Evolutionary conservation across 2,113 vertebrate genomes (phyloP).

Genomic region (Siniperca knerii): DNA sequence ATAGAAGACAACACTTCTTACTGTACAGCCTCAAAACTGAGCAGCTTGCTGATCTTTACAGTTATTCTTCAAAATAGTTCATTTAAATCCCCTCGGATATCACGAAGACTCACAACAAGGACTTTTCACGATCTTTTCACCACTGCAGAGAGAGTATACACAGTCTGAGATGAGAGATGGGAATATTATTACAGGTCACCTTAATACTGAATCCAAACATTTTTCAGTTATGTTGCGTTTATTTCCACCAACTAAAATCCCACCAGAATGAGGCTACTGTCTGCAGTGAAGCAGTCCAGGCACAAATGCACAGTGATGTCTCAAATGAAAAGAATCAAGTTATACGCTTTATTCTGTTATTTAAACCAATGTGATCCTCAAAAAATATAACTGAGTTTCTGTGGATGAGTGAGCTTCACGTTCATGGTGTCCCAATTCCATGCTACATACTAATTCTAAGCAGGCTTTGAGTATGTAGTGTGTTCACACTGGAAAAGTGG

Average conservation of each 20-base stretch:
- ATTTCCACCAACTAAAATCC: constrained; percentile 1
- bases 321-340: background rate
- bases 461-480: background rate
- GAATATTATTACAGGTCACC: background rate
- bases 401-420: background rate
- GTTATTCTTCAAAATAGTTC: constrained; percentile 7
- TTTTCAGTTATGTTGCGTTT: background rate
- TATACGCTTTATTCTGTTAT: background rate
- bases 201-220: constrained; percentile 9
- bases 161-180: background rate
- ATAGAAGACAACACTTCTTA: background rate
- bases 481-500: background rate
- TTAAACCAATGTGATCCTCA: background rate
- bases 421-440: background rate
- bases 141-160: background rate
- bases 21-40: background rate
- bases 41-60: constrained; percentile 1
- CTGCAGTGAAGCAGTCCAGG: background rate
- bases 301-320: background rate
- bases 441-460: background rate
- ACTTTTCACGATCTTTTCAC: background rate
- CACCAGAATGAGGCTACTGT: background rate
- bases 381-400: background rate
- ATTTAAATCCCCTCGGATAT: constrained; percentile 15
- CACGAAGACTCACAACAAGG: background rate